Conservation (phyloP, 92 coral and sea anemone species). For the Siderastrea siderea region DNA sequence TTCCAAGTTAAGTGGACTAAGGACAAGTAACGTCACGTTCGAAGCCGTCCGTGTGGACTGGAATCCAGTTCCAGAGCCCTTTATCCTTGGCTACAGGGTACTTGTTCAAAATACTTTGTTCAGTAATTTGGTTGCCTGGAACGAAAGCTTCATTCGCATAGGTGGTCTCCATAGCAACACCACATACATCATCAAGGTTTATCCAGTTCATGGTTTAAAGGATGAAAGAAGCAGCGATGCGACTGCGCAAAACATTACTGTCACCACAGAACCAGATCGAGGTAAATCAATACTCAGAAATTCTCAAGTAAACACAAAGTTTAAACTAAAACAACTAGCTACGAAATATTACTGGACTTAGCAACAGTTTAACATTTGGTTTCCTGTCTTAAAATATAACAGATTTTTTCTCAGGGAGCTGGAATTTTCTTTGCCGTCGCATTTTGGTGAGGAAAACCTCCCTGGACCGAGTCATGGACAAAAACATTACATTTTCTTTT, state of each 20-base stretch:
- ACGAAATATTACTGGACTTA: no score
- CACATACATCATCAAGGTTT: conserved; percentile 6
- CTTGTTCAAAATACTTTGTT: not conserved
- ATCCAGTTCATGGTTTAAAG: conserved; percentile 28
- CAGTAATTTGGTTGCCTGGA: not conserved
- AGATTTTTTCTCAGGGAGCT: no score
- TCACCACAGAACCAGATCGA: conserved; percentile 4
- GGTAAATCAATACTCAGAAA: not conserved
- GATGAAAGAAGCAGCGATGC: not conserved
- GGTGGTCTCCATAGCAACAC: conserved; percentile 36
- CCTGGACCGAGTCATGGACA: no score
- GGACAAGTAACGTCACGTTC: not conserved
- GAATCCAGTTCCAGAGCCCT: conserved; percentile 34
- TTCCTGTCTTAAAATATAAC: no score
- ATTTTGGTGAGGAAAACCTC: no score
- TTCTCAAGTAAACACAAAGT: no score
- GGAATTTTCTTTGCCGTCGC: no score
- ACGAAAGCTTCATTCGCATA: not conserved
- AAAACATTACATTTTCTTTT: no score
- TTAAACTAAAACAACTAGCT: no score
- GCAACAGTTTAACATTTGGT: no score
- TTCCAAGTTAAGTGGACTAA: conserved; percentile 7
- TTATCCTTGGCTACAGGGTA: conserved; percentile 26
- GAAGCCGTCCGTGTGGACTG: conserved; percentile 24
- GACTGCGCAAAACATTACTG: not conserved